Evolutionary conservation across 2,113 vertebrate genomes (phyloP).

Genomic region (Hydrolagus affinis): DNA sequence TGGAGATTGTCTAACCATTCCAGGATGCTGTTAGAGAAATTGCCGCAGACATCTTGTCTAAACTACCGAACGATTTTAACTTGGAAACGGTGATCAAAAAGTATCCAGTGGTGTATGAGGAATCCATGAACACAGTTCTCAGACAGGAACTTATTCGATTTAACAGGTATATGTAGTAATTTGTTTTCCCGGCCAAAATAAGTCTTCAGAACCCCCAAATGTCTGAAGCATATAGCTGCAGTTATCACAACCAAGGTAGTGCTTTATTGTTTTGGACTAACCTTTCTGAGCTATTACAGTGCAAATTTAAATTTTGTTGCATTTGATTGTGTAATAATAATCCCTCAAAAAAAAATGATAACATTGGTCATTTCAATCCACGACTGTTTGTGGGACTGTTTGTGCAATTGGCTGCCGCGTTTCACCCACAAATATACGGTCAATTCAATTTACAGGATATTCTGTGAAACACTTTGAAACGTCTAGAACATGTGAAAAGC

Average conservation of each 20-base stretch:
- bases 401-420: no score
- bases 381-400: no score
- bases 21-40: slow-evolving; percentile 80
- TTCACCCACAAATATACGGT: no score
- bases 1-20: slow-evolving; percentile 36
- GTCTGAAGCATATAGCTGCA: not conserved
- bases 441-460: no score
- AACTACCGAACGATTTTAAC: slow-evolving; percentile 71
- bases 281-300: not conserved
- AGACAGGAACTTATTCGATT: slow-evolving; percentile 83
- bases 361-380: no score
- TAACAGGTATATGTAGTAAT: slow-evolving; percentile 67
- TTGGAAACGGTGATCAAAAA: slow-evolving; percentile 58
- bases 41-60: slow-evolving; percentile 72
- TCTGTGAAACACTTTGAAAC: no score
- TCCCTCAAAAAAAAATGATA: no score
- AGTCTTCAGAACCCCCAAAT: not conserved
- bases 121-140: slow-evolving; percentile 90
- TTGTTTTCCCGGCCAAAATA: not conserved
- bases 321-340: no score
- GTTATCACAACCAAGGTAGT: not conserved
- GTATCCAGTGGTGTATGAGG: slow-evolving; percentile 79
- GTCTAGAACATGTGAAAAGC: no score
- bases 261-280: not conserved
- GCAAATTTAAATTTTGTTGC: not conserved